These are phyloP conservation scores for Montipora foliosa DNA, from an alignment of 64 coral and sea anemone genomes.

Conservation along the genomic window DNA sequence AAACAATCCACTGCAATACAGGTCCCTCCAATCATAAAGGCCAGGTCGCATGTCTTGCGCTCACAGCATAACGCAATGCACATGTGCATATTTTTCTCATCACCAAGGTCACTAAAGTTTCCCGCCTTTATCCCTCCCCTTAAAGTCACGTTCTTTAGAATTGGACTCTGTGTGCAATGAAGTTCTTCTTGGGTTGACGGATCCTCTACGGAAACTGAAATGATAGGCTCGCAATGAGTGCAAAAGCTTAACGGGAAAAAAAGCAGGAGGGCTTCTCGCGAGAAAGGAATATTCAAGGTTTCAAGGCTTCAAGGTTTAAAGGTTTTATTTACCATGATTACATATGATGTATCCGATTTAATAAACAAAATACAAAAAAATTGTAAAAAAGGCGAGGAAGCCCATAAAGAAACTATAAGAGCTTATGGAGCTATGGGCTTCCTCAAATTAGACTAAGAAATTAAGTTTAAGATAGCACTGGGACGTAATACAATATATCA, in stretches of 20 bases:
- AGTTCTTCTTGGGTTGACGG: conserved; percentile 90
- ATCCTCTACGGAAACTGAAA: conserved; percentile 64
- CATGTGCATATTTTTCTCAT: conserved; percentile 95
- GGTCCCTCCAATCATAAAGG: conserved; percentile 90
- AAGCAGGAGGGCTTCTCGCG: not conserved
- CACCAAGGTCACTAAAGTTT: conserved; percentile 87
- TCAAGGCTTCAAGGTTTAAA: too few relatives aligned
- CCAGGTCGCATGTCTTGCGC: conserved; percentile 88
- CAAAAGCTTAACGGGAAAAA: not conserved
- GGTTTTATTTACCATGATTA: too few relatives aligned
- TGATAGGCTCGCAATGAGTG: not conserved
- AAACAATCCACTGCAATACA: conserved; percentile 96
- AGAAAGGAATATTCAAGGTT: too few relatives aligned
- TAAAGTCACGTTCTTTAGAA: conserved; percentile 89
- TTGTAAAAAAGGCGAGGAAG: too few relatives aligned
- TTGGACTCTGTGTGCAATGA: conserved; percentile 94
- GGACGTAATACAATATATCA: too few relatives aligned
- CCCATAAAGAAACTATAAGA: too few relatives aligned
- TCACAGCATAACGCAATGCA: conserved; percentile 95
- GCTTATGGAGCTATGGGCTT: too few relatives aligned
- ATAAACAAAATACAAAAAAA: too few relatives aligned
- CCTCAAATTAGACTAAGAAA: too few relatives aligned
- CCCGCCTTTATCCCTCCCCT: conserved; percentile 95
- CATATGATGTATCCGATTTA: too few relatives aligned
- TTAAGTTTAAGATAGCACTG: too few relatives aligned